Base-by-base conservation (phyloP, 1,140 invertebrate species). In the Papilio polyxenes region DNA sequence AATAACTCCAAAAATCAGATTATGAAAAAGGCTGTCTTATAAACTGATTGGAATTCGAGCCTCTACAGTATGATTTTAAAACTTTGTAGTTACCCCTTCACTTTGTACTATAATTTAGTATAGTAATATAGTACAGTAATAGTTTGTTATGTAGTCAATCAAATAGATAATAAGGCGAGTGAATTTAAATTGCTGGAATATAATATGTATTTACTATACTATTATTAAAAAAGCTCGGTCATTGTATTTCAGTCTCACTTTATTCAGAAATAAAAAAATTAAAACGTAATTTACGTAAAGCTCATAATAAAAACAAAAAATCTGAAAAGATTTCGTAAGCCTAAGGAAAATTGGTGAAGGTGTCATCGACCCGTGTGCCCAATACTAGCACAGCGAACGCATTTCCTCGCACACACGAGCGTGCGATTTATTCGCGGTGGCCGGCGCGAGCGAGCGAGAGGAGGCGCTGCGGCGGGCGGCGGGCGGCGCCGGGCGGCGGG, bases 321-420 rank as follows among this genome's bases (percentile, higher is more conserved):
- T 49, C 53, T 79, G 53, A 37, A 78, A 79, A 79, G 53, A 51
- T 77, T 37, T 79, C 81, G 83, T 62, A 85, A 87, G 86, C 85
- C 83, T 78, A 86, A 92, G 87, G 89, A 90, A 93, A 92, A 92
- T 90, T 91, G 17, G 87, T 88, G 86, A 85, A 85, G 83, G 87
- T 91, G 92, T 93, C 90, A 92, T 90, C 87, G 91, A 93, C 92
- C 91, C 82, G 87, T 88, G 88, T 85, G 85, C 90, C 91, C 89
- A 92, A 94, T 94, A 93, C 87, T 92, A 85, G 88, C 85, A 89
- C 90, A 91, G 89, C 89, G 89, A 92, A 94, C 91, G 92, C 92
- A 93, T 92, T 93, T 92, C 87, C 88, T 86, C 88, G 88, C 89
- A 90, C 89, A 92, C 90, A 92, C 89, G 85, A 85, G 86, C 84